phyloP scores from a whole-genome alignment of 2,113 vertebrate species.

The Dendrocopos noguchii region DNA sequence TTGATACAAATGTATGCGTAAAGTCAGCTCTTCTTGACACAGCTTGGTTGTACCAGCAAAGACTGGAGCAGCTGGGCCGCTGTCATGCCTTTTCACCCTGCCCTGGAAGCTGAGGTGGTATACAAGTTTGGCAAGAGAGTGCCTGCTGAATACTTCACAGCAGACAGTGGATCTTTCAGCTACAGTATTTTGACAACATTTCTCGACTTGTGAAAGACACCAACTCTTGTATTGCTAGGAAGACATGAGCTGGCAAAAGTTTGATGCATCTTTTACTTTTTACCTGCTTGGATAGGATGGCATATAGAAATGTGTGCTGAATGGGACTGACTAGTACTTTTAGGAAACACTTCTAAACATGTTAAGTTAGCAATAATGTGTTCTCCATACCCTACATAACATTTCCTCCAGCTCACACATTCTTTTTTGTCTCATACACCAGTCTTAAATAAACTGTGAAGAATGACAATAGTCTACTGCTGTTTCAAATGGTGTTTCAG shows the following conservation, averaged over 20 bases:
- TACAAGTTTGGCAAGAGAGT: not conserved
- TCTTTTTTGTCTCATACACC: not conserved
- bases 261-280: not conserved
- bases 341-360: not conserved
- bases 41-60: not conserved
- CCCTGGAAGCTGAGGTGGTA: not conserved
- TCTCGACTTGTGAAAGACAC: not conserved
- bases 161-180: not conserved
- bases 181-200: slow-evolving; percentile 13
- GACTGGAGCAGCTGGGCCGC: not conserved
- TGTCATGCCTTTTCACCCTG: not conserved
- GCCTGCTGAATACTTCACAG: not conserved
- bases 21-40: not conserved
- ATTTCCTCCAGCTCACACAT: not conserved
- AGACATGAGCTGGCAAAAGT: not conserved
- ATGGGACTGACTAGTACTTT: not conserved
- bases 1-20: fast-evolving
- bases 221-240: not conserved
- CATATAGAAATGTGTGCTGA: not conserved
- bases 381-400: not conserved
- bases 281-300: not conserved
- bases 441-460: slow-evolving; percentile 15
- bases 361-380: fast-evolving
- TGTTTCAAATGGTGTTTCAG: not conserved
- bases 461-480: not conserved